Conservation (phyloP, 2,797 vertebrate genomes). For the Coregonus ussuriensis region DNA sequence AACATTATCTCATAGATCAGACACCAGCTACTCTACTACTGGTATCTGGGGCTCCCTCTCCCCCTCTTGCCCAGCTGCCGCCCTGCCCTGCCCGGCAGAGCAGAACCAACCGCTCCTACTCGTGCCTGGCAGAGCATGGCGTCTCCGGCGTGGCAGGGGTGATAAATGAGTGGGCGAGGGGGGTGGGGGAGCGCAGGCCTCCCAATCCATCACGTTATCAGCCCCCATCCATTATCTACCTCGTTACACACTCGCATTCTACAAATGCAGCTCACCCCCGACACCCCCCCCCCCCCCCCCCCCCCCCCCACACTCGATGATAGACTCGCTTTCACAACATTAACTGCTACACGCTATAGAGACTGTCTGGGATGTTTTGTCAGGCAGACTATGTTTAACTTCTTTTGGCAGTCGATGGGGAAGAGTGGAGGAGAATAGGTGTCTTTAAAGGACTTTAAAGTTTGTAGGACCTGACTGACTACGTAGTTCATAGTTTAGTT, state of each 20-base stretch:
- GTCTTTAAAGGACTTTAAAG: background rate
- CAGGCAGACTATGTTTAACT: no score
- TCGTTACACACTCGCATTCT: conserved; percentile 38
- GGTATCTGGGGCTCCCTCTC: conserved; percentile 40
- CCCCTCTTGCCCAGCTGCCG: conserved; percentile 14
- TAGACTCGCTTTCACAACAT: conserved; percentile 5
- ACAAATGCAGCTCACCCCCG: conserved; percentile 2
- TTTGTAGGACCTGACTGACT: no score
- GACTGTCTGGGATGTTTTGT: no score
- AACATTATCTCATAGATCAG: background rate
- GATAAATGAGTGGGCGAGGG: conserved; percentile 53
- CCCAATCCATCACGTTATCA: conserved; percentile 50
- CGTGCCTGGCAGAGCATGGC: conserved; percentile 25
- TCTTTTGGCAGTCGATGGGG: background rate
- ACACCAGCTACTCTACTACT: conserved; percentile 26
- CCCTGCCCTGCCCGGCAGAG: background rate
- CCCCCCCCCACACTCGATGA: background rate
- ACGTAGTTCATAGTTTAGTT: no score
- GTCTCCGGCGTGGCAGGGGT: conserved; percentile 15
- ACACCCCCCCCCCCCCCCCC: no score
- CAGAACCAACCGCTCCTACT: conserved; percentile 1
- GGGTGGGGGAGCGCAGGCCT: conserved; percentile 5
- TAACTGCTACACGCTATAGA: no score
- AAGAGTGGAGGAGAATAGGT: background rate
- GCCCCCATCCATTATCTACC: conserved; percentile 46